These are phyloP conservation scores for Phymastichus coffea DNA, from an alignment of 1,140 invertebrate species.

Conservation along the genomic window DNA sequence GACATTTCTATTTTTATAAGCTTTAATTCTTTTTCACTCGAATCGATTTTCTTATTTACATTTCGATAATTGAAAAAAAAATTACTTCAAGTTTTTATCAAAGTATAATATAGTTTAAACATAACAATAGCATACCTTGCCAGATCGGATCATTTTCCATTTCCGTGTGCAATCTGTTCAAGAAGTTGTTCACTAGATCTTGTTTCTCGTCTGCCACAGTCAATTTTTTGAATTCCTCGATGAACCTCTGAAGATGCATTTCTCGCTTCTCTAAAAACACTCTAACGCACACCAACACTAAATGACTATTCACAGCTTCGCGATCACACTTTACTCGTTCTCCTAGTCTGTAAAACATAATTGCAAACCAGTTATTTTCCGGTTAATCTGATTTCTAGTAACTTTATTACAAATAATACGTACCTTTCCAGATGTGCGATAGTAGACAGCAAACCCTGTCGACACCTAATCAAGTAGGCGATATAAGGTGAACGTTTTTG, in stretches of 20 bases:
- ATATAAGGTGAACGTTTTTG: constrained; percentile 77
- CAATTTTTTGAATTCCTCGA: constrained; percentile 73
- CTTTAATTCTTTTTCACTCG: no score
- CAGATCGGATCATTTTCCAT: constrained; percentile 72
- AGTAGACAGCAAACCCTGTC: constrained; percentile 79
- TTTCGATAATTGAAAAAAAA: constrained; percentile 4
- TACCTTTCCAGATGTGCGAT: constrained; percentile 75
- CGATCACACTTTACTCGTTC: constrained; percentile 71
- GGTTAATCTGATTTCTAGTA: no score
- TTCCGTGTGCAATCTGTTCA: constrained; percentile 56
- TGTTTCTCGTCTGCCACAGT: constrained; percentile 82
- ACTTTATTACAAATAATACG: no score
- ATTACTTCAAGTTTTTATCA: neutral
- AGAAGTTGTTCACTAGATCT: constrained; percentile 69
- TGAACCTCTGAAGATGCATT: constrained; percentile 66
- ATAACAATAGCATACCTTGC: constrained; percentile 59
- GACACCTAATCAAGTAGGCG: constrained; percentile 80
- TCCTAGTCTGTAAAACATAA: constrained; percentile 55
- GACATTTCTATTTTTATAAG: no score
- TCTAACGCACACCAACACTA: constrained; percentile 77
- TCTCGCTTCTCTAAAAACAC: constrained; percentile 78
- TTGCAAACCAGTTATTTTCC: no score
- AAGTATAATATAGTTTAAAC: neutral
- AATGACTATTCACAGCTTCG: constrained; percentile 72
- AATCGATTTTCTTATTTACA: no score